A percentile compares a stretch with the other conserved stretches of the same genome.
Evolutionary conservation across 1,140 invertebrate genomes (phyloP).

Genomic region (Macrostomum lignano): DNA sequence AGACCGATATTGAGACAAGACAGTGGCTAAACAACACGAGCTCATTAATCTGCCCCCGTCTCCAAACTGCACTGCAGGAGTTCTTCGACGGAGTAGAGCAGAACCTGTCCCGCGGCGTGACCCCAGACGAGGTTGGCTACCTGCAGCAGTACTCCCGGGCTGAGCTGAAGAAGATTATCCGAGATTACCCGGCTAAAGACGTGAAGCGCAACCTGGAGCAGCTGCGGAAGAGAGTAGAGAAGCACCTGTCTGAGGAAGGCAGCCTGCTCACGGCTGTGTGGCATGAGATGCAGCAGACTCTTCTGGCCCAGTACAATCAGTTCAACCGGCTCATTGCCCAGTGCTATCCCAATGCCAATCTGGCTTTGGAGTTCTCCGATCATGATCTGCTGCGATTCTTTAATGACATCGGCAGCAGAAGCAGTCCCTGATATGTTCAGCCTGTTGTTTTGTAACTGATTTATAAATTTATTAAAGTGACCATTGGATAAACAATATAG

Average conservation of each 20-base stretch:
- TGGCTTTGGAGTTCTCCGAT: slow-evolving; percentile 76
- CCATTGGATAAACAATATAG: too few species aligned
- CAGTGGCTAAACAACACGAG: too few species aligned
- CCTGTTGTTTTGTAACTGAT: too few species aligned
- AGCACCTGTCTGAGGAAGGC: slow-evolving; percentile 75
- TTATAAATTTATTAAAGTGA: too few species aligned
- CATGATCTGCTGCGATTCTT: slow-evolving; percentile 80
- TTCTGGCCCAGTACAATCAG: slow-evolving; percentile 76
- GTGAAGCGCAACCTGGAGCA: slow-evolving; percentile 74
- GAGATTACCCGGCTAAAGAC: slow-evolving; percentile 71
- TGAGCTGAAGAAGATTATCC: slow-evolving; percentile 72
- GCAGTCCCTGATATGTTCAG: too few species aligned
- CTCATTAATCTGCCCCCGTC: not conserved
- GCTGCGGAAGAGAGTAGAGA: slow-evolving; percentile 81
- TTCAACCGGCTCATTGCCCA: slow-evolving; percentile 68
- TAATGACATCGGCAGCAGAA: slow-evolving; percentile 93
- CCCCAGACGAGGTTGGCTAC: slow-evolving; percentile 84
- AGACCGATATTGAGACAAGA: too few species aligned
- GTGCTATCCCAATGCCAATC: slow-evolving; percentile 82
- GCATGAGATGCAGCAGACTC: slow-evolving; percentile 96
- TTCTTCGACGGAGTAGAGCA: slow-evolving; percentile 80
- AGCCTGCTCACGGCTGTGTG: slow-evolving; percentile 83
- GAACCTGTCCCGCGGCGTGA: slow-evolving; percentile 62
- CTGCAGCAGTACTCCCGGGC: slow-evolving; percentile 87
- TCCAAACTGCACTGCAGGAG: slow-evolving; percentile 33